These are phyloP conservation scores for Percopsis omiscomaycus DNA, from an alignment of 2,797 vertebrate species.

Conservation along the genomic window DNA sequence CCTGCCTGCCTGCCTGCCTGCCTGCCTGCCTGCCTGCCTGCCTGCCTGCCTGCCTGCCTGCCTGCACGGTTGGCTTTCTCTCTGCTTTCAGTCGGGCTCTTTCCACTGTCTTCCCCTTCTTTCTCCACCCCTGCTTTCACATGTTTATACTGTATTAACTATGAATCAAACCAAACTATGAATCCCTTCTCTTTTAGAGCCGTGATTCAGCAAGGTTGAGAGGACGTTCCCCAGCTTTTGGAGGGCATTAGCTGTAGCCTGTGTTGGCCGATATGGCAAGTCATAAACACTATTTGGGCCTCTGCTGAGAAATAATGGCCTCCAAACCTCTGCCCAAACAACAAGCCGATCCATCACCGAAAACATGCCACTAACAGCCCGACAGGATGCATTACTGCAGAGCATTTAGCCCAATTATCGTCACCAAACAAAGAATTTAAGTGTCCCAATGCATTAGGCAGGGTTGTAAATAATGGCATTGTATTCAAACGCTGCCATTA, in stretches of 20 bases:
- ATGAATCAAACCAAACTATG: background rate
- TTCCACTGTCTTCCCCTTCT: constrained; percentile 20
- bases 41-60: constrained; percentile 55
- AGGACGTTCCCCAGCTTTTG: too few relatives aligned
- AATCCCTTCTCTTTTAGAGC: background rate
- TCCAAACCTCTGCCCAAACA: constrained; percentile 65
- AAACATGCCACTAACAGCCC: constrained; percentile 68
- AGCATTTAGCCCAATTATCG: constrained; percentile 76
- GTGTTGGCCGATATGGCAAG: constrained; percentile 23
- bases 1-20: too few relatives aligned
- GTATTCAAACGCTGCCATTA: constrained; percentile 75
- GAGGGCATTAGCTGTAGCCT: background rate
- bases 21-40: too few relatives aligned
- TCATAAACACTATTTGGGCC: constrained; percentile 41
- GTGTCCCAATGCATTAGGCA: constrained; percentile 74
- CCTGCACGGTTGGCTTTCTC: constrained; percentile 37
- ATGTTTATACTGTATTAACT: background rate
- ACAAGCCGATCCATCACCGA: constrained; percentile 66
- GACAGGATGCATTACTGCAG: constrained; percentile 74
- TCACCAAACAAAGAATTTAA: constrained; percentile 76
- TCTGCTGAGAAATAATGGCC: constrained; percentile 48
- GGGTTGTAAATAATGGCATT: constrained; percentile 75
- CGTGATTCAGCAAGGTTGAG: background rate
- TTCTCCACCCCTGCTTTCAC: constrained; percentile 9
- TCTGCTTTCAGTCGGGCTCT: constrained; percentile 17